Percentiles rank a stretch among this genome's conserved stretches.
phyloP scores from a whole-genome alignment of 2,888 invertebrate species.

The Cremastinae sp. region DNA sequence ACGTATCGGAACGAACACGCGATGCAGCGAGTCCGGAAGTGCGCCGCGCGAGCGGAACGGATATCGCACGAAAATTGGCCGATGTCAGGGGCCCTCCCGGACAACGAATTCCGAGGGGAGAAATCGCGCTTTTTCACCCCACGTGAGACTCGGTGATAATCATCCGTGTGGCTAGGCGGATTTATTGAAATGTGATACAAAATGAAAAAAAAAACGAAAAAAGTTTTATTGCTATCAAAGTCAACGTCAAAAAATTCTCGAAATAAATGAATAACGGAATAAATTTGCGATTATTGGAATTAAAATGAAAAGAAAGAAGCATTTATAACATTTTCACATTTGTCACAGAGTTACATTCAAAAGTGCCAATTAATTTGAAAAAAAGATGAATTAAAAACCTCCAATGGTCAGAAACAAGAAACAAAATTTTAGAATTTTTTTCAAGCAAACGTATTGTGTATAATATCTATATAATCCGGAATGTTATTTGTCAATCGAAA shows the following conservation, averaged over 20 bases:
- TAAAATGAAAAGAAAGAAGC: no score
- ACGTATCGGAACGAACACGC: conserved; percentile 70
- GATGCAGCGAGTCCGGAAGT: conserved; percentile 72
- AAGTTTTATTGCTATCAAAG: neutral
- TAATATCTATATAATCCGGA: no score
- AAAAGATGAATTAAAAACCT: no score
- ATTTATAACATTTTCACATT: no score
- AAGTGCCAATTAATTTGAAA: no score
- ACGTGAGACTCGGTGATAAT: conserved; percentile 37
- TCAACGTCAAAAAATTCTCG: neutral
- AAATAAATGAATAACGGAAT: conserved; percentile 51
- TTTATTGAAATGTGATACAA: conserved; percentile 23
- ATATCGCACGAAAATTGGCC: conserved; percentile 76
- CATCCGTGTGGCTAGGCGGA: conserved; percentile 52
- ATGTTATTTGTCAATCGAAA: conserved; percentile 78
- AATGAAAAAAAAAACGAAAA: conserved; percentile 1
- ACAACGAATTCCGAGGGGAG: conserved; percentile 22
- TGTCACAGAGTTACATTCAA: no score
- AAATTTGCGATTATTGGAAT: conserved; percentile 77
- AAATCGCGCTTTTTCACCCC: conserved; percentile 6
- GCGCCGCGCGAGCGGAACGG: conserved; percentile 68
- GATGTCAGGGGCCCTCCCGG: conserved; percentile 42
- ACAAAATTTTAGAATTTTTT: no score
- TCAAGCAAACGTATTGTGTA: no score
- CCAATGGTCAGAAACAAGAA: no score